These are phyloP conservation scores for Ptilorrhoa leucosticta DNA, from an alignment of 2,113 vertebrate species.

Conservation along the genomic window DNA sequence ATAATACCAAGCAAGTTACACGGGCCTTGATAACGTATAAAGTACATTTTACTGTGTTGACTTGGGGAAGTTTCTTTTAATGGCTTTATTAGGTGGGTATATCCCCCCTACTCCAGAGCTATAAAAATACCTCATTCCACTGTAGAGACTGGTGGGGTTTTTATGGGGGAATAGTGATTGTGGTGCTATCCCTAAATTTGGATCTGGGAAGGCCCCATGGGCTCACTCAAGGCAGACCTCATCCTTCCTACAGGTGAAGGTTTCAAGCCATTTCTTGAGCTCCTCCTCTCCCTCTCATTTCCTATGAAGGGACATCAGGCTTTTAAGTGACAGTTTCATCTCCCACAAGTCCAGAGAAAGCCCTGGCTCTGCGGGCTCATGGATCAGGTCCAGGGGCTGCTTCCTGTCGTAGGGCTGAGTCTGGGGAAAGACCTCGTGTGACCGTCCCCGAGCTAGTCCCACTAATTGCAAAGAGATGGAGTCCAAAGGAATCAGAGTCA, in stretches of 20 bases:
- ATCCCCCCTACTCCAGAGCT: background rate
- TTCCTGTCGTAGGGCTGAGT: background rate
- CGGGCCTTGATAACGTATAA: background rate
- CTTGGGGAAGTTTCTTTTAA: background rate
- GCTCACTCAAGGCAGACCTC: background rate
- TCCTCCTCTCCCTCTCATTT: background rate
- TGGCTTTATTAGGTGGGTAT: background rate
- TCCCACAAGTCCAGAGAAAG: background rate
- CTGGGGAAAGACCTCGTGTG: background rate
- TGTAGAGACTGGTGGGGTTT: background rate
- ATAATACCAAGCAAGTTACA: background rate
- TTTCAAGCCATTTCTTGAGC: background rate
- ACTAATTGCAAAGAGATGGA: background rate
- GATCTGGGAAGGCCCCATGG: background rate
- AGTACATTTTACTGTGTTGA: background rate
- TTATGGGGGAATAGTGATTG: background rate
- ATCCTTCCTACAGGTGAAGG: background rate
- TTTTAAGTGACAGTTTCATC: background rate
- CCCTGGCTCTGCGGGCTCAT: fast-evolving
- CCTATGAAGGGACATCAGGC: background rate
- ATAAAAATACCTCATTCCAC: background rate
- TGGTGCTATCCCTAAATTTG: fast-evolving
- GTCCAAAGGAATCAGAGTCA: background rate
- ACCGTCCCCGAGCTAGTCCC: fast-evolving
- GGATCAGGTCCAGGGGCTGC: background rate